Evolutionary conservation across 2,113 vertebrate species (phyloP), one percentile per base, ranked within the genome.

Genomic region (Todiramphus chloris): DNA sequence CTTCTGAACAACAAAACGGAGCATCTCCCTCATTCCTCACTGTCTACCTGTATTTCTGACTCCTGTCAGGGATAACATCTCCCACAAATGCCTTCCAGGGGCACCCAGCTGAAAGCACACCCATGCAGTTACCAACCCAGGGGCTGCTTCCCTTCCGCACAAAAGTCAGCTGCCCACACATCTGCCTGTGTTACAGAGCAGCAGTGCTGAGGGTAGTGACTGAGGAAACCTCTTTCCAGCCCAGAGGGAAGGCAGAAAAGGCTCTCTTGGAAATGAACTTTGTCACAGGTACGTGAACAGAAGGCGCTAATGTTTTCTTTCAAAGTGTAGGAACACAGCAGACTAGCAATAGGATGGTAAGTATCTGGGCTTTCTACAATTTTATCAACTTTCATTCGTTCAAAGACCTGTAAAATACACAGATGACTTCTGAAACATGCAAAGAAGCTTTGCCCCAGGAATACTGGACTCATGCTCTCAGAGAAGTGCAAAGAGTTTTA

Each of bases 161-260:
- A n/a, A 24, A 43, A 62, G 24, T 33, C 72, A 68, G 39, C 53
- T 4, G 2, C 39, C 76, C 39, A 35, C 0, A 0, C 11, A 64
- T 17, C 33, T 20, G 33, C 44, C 17, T 75, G 60, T 19, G 39
- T 37, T 20, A 83, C 39, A 50, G 25, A 56, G 58, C 39, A 48
- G 58, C 24, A 39, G 19, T 2, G 35, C 48, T 37, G 27, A 76
- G 58, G 53, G 20, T 1, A 76, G 58, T 7, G 18, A 50, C 30
- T 41, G n/a, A 19, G n/a, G 41, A 83, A 59, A 78, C 18, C 31
- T 70, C 66, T 59, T 28, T 13, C 25, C 43, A 85, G 75, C 4
- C 21, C 60, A 50, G 12, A n/a, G 11, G 11, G 9, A 60, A 79
- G 31, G 30, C 21, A 92, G 56, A 43, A 92, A 55, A 37, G 35